Conservation (phyloP, 2,113 vertebrate species). For the Lophotis ruficrista region DNA sequence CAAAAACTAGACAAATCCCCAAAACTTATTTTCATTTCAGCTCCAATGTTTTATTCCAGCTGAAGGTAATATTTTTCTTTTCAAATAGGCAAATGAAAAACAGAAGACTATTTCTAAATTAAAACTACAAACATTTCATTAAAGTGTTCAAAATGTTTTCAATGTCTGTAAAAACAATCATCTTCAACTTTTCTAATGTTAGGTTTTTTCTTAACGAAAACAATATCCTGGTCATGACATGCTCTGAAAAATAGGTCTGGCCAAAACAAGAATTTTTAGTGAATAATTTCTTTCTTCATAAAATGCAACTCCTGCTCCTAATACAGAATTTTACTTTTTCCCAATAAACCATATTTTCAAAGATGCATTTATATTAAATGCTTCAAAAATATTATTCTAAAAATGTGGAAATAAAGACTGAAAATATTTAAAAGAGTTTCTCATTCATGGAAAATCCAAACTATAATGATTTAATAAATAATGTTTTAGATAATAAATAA, state of each 20-base stretch:
- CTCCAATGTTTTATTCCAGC: background rate
- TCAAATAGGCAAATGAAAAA: background rate
- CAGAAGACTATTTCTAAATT: background rate
- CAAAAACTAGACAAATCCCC: rapidly evolving
- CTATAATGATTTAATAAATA: background rate
- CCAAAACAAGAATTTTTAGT: background rate
- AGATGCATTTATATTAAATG: background rate
- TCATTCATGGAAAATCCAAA: background rate
- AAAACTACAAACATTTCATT: background rate
- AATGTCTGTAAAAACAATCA: background rate
- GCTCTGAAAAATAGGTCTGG: background rate
- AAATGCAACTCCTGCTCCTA: background rate
- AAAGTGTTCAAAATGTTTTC: background rate
- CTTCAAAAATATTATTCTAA: background rate
- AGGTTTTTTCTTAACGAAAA: background rate
- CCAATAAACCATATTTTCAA: background rate
- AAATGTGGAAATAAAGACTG: background rate
- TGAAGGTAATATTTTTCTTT: background rate
- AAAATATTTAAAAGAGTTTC: background rate
- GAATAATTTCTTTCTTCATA: background rate
- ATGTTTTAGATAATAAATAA: background rate
- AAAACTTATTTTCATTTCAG: background rate
- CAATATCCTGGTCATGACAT: background rate
- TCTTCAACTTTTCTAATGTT: background rate
- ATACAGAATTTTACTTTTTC: background rate